Evolutionary conservation across 1,140 invertebrate genomes (phyloP), one percentile per base, ranked within the genome.

Genomic region (Drosophila grimshawi): DNA sequence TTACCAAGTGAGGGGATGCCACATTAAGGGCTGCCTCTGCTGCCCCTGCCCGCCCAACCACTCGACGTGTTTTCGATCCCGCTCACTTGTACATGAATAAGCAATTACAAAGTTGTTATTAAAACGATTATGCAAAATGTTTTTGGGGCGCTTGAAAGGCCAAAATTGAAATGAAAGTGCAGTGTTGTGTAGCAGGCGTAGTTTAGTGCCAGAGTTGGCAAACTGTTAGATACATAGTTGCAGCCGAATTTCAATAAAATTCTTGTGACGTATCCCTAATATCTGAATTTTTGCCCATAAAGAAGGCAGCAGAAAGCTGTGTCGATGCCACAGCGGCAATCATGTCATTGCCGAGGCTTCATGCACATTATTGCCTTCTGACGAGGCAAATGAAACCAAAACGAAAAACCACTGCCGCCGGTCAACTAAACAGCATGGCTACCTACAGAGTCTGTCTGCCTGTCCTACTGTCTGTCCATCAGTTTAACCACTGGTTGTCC

Each of bases 61-160:
- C 55, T 53, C 5, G 63, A 8, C 29, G 46, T 52, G 68, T 46
- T 65, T 59, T 70, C 45, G 69, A 67, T 60, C 64, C 39, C 60
- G 62, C 60, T 57, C 53, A 49, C 66, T 55, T 67, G 78, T 89
- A 89, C 85, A 89, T 89, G 85, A 89, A 89, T 89, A 89, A 89
- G 85, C 85, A 89, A 89, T 89, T 89, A 89, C 83, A 89, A 89
- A 89, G 80, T 89, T 89, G 85, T 89, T 89, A 89, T 89, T 89
- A 89, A 89, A 89, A 85, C 88, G 70, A 89, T 85, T 85, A 89
- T 89, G 80, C 83, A 72, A 80, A 83, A 77, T 72, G 69, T 77
- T 72, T 74, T 67, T 63, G 62, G 49, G 57, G 19, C 43, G 57
- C 30, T 45, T 41, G 37, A 19, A 56, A 60, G 51, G 46, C 46